Percentiles rank a stretch among this genome's conserved stretches.
Evolutionary conservation across 2,797 vertebrate species (phyloP).

Genomic region (Notamacropus eugenii): DNA sequence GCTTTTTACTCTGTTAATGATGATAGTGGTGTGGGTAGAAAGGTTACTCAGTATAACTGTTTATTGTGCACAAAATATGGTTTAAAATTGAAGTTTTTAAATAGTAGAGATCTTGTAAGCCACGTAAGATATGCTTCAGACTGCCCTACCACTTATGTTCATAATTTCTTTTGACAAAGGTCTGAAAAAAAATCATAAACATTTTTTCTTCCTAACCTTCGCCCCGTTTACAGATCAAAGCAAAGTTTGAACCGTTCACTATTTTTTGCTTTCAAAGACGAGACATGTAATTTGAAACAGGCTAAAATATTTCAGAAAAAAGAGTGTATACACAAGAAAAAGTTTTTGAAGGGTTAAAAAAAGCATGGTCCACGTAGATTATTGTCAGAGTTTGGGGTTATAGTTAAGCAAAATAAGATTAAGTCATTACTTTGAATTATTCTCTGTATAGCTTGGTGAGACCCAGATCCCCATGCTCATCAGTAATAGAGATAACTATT

Average conservation of each 20-base stretch:
- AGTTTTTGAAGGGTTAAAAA: neutral
- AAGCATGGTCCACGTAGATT: neutral
- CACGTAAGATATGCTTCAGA: neutral
- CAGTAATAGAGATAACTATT: neutral
- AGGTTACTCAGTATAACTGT: neutral
- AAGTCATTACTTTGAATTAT: neutral
- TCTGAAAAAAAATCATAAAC: neutral
- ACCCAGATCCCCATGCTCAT: neutral
- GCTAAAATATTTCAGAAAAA: conserved; percentile 56
- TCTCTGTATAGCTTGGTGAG: neutral
- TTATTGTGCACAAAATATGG: neutral
- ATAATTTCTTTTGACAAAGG: neutral
- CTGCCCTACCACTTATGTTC: neutral
- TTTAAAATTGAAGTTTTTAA: conserved; percentile 28
- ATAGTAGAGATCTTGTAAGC: conserved; percentile 11
- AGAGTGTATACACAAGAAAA: conserved; percentile 26
- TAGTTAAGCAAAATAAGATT: neutral
- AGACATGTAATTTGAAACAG: conserved; percentile 51
- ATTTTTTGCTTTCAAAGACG: conserved; percentile 6
- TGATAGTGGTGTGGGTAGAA: neutral
- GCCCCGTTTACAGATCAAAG: conserved; percentile 18
- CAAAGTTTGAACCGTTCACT: conserved; percentile 38
- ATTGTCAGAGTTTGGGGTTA: neutral
- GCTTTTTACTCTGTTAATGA: conserved; percentile 6
- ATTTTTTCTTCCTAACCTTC: conserved; percentile 8